Evolutionary conservation across 2,888 invertebrate species (phyloP).

Genomic region (Dolichomitus sp.): DNA sequence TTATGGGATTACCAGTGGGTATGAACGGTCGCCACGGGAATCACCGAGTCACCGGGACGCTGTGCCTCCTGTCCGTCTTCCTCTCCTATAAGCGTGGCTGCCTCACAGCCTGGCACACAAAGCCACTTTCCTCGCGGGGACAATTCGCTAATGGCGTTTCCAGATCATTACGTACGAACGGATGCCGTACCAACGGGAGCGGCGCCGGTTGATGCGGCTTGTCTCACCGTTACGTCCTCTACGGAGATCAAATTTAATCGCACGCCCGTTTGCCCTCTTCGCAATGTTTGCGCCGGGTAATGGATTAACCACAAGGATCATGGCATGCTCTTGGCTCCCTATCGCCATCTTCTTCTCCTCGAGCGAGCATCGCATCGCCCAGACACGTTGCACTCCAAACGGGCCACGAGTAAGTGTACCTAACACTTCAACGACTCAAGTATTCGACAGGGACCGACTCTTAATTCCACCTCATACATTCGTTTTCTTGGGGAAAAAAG

Average conservation of each 20-base stretch:
- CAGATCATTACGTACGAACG: constrained; percentile 72
- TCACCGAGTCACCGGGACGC: constrained; percentile 5
- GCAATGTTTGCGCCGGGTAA: constrained; percentile 78
- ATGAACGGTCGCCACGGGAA: constrained; percentile 14
- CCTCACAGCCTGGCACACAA: constrained; percentile 21
- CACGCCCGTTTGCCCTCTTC: constrained; percentile 73
- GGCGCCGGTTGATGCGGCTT: constrained; percentile 41
- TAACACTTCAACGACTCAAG: not conserved
- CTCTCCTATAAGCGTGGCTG: not conserved
- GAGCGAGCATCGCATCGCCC: not conserved
- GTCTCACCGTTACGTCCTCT: constrained; percentile 40
- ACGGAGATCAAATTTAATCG: constrained; percentile 81
- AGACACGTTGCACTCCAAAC: not conserved
- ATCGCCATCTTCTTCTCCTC: not conserved
- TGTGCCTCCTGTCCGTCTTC: constrained; percentile 5
- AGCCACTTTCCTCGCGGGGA: constrained; percentile 61
- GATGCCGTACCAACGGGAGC: constrained; percentile 30
- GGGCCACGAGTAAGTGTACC: not conserved
- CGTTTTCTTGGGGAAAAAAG: not conserved
- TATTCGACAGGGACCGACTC: constrained; percentile 1
- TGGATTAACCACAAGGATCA: constrained; percentile 75
- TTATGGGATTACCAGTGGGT: constrained; percentile 35
- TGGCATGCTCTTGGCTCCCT: constrained; percentile 51
- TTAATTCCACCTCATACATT: constrained; percentile 4
- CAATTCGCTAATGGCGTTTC: constrained; percentile 74